These are phyloP conservation scores for Trinorchestia longiramus DNA, from an alignment of 1,140 invertebrate species.

Conservation along the genomic window DNA sequence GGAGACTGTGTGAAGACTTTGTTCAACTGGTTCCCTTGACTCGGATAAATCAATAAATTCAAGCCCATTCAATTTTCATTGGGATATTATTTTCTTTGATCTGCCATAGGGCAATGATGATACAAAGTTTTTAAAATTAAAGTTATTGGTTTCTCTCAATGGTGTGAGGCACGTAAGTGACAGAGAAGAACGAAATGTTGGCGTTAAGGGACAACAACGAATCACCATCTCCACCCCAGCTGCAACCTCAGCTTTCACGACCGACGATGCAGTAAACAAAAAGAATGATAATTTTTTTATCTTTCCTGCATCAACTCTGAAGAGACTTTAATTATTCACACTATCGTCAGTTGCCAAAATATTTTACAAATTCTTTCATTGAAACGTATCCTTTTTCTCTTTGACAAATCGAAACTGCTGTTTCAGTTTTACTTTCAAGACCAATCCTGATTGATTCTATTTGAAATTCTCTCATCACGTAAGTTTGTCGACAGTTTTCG, in stretches of 20 bases:
- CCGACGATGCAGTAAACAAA: background rate
- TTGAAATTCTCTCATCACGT: background rate
- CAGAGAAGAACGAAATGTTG: background rate
- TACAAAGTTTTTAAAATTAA: background rate
- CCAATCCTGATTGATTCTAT: background rate
- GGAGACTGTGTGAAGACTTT: too few relatives aligned
- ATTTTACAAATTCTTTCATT: background rate
- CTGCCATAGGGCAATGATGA: background rate
- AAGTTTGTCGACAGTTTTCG: background rate
- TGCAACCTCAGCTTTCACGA: background rate
- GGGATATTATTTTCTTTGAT: too few relatives aligned
- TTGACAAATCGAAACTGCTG: background rate
- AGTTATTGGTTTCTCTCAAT: background rate
- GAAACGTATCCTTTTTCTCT: background rate
- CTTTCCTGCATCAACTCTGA: background rate
- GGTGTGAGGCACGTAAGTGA: background rate
- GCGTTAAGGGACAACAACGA: background rate
- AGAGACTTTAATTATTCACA: background rate
- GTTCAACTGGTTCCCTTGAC: too few relatives aligned
- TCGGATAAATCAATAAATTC: too few relatives aligned
- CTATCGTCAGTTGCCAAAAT: background rate
- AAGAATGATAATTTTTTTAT: background rate
- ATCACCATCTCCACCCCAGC: too few relatives aligned
- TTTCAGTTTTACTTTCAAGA: background rate
- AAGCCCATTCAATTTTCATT: too few relatives aligned